These are phyloP conservation scores for Rana temporaria DNA, from an alignment of 2,113 vertebrate species.

Conservation along the genomic window DNA sequence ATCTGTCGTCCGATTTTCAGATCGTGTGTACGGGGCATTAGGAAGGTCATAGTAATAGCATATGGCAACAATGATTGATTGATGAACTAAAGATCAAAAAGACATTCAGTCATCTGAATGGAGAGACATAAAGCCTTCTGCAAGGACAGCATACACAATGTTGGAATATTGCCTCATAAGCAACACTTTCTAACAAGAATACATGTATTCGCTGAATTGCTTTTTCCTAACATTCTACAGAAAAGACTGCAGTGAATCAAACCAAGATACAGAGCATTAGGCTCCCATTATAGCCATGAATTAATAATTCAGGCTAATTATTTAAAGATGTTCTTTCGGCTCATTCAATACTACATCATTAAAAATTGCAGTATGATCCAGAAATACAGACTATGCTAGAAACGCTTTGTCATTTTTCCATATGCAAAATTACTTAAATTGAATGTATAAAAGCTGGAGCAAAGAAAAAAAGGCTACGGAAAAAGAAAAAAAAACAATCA, in stretches of 20 bases:
- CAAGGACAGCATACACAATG: neutral
- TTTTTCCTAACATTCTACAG: neutral
- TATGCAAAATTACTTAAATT: too few species aligned
- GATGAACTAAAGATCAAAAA: neutral
- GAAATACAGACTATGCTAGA: too few species aligned
- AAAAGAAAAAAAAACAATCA: too few species aligned
- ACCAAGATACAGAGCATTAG: neutral
- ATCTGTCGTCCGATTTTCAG: too few species aligned
- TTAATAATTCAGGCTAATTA: neutral
- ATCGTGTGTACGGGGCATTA: too few species aligned
- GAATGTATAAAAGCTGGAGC: too few species aligned
- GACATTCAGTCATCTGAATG: neutral
- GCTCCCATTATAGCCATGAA: neutral
- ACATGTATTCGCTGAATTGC: too few species aligned
- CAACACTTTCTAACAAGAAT: neutral
- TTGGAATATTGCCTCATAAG: neutral
- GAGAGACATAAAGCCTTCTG: neutral
- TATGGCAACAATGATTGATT: slow-evolving; percentile 9
- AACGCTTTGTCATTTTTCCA: too few species aligned
- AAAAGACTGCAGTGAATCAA: neutral
- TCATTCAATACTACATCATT: too few species aligned
- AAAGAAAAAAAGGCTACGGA: too few species aligned
- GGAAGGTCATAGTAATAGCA: neutral
- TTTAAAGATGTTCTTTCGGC: neutral
- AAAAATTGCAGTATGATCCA: too few species aligned